These are phyloP conservation scores for Ostrea denselamellosa DNA, from an alignment of 1,140 invertebrate genomes.

Conservation along the genomic window DNA sequence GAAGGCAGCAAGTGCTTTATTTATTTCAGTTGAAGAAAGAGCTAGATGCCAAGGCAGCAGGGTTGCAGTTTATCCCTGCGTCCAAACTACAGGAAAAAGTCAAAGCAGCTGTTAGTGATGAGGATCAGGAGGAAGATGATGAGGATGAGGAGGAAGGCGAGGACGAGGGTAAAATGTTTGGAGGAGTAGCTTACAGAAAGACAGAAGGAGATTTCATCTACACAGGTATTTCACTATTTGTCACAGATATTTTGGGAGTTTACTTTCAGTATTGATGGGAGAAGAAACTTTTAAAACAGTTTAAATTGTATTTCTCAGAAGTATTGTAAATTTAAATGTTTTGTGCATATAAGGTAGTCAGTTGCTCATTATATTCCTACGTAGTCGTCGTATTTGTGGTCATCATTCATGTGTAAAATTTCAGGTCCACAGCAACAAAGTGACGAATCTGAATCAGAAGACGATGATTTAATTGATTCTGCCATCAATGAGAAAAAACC, in stretches of 20 bases:
- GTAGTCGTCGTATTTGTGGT: neutral
- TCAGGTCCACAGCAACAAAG: constrained; percentile 14
- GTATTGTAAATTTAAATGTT: too few relatives aligned
- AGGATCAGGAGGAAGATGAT: neutral
- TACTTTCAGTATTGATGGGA: neutral
- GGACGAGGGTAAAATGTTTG: constrained; percentile 40
- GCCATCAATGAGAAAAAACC: neutral
- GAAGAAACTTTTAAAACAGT: neutral
- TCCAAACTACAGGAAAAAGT: constrained; percentile 66
- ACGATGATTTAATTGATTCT: constrained; percentile 41
- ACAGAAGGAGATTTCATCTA: constrained; percentile 47
- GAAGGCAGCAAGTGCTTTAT: neutral
- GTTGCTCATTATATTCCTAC: too few relatives aligned
- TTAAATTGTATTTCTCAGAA: too few relatives aligned
- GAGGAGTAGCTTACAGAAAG: constrained; percentile 54
- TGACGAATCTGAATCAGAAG: constrained; percentile 30
- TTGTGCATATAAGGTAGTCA: too few relatives aligned
- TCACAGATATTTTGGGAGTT: neutral
- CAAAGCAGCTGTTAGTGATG: constrained; percentile 46
- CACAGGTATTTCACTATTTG: constrained; percentile 16
- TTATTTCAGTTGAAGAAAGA: constrained; percentile 73
- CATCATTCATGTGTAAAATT: neutral
- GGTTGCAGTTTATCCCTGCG: constrained; percentile 74
- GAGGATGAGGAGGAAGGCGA: constrained; percentile 51
- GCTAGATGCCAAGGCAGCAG: constrained; percentile 72